Percentiles rank a stretch among this genome's conserved stretches.
Conservation (phyloP, 2,888 invertebrate species). For the Tenthredo amoena region DNA sequence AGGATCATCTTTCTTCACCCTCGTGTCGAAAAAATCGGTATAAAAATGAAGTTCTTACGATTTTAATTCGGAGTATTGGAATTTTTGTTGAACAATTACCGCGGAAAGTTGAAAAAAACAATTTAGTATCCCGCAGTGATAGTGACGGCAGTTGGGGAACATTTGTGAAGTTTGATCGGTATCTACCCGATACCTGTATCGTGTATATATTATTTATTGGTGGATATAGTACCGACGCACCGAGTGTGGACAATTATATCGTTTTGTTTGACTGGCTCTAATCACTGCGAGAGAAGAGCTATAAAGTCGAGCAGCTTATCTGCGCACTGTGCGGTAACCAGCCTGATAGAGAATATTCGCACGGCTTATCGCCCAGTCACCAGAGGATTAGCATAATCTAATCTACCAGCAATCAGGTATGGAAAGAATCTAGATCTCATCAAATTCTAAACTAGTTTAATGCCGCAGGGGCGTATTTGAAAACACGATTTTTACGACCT, state of each 20-base stretch:
- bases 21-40: background rate
- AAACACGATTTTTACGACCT: background rate
- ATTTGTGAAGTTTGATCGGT: background rate
- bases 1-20: background rate
- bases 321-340: background rate
- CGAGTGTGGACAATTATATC: background rate
- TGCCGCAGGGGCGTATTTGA: background rate
- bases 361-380: constrained; percentile 31
- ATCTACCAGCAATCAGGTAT: constrained; percentile 63
- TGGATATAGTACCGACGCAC: background rate
- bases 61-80: too few relatives aligned
- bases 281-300: constrained; percentile 9
- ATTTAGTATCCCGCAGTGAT: too few relatives aligned
- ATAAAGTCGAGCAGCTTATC: constrained; percentile 2
- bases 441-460: background rate
- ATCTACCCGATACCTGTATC: background rate
- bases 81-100: too few relatives aligned
- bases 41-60: background rate
- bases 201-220: background rate
- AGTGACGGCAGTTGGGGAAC: background rate
- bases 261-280: background rate
- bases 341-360: constrained; percentile 43
- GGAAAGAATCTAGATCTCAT: constrained; percentile 45
- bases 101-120: too few relatives aligned
- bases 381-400: constrained; percentile 59